Evolutionary conservation across 2,888 invertebrate genomes (phyloP).

Genomic region (Monopis laevigella): DNA sequence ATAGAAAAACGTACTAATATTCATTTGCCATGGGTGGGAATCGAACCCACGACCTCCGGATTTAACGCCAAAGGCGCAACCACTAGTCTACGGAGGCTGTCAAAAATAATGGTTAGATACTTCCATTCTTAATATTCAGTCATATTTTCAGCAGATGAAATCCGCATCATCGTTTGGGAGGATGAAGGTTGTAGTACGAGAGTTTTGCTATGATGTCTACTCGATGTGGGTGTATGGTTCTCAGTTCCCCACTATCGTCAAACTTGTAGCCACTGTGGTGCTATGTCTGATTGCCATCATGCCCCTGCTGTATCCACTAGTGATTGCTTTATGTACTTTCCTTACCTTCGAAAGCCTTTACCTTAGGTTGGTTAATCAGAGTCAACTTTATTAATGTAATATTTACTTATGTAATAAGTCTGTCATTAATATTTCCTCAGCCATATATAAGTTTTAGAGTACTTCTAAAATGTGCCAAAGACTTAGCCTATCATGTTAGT

Average conservation of each 20-base stretch:
- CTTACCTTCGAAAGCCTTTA: conserved; percentile 46
- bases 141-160: conserved; percentile 37
- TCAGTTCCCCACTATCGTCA: conserved; percentile 58
- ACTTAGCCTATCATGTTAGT: no score
- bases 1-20: no score
- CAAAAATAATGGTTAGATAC: no score
- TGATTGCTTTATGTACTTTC: conserved; percentile 39
- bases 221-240: conserved; percentile 56
- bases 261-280: conserved; percentile 48
- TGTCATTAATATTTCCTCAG: neutral
- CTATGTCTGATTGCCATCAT: conserved; percentile 43
- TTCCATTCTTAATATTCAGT: no score
- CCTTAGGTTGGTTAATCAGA: conserved; percentile 34
- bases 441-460: neutral
- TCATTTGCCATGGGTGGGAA: no score
- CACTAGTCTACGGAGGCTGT: no score
- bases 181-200: conserved; percentile 35
- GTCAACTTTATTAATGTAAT: no score
- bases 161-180: conserved; percentile 41
- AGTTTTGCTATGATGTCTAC: conserved; percentile 43
- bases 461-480: no score
- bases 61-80: no score
- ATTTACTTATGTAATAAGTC: neutral
- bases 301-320: conserved; percentile 50
- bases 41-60: no score